Evolutionary conservation across 2,888 invertebrate species (phyloP).

Genomic region (Strigamia crassipes): DNA sequence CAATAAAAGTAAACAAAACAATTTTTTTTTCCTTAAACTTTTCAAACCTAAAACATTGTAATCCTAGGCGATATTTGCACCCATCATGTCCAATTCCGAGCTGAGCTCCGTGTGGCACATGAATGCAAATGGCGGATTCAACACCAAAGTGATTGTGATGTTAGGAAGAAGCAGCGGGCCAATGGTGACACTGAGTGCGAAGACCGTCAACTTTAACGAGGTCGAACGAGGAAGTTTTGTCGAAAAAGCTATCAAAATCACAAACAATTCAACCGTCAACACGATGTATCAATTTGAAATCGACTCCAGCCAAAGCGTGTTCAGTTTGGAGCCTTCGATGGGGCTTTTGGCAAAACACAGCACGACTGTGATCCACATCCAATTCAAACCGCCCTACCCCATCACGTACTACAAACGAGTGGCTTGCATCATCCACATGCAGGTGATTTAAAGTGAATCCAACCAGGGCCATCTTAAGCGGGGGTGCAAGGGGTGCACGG

Average conservation of each 20-base stretch:
- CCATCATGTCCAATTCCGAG: background rate
- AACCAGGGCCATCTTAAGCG: too few species aligned
- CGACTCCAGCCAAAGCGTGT: background rate
- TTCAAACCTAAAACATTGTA: too few species aligned
- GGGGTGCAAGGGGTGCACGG: too few species aligned
- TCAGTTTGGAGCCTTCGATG: background rate
- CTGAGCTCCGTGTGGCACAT: background rate
- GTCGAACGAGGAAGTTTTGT: background rate
- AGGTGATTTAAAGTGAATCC: background rate
- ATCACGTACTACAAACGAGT: slow-evolving; percentile 23
- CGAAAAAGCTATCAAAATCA: background rate
- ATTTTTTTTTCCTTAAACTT: too few species aligned
- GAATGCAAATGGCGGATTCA: background rate
- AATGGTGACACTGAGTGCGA: background rate
- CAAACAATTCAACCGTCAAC: background rate
- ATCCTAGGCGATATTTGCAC: background rate
- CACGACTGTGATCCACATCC: background rate
- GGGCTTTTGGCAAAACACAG: background rate
- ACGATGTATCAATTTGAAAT: slow-evolving; percentile 14
- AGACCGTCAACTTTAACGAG: background rate
- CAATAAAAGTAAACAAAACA: background rate
- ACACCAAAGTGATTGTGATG: background rate
- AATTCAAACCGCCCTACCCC: background rate
- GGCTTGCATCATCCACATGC: slow-evolving; percentile 4
- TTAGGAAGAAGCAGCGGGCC: background rate